phyloP scores from a whole-genome alignment of 2,113 vertebrate species.

The Takifugu flavidus region DNA sequence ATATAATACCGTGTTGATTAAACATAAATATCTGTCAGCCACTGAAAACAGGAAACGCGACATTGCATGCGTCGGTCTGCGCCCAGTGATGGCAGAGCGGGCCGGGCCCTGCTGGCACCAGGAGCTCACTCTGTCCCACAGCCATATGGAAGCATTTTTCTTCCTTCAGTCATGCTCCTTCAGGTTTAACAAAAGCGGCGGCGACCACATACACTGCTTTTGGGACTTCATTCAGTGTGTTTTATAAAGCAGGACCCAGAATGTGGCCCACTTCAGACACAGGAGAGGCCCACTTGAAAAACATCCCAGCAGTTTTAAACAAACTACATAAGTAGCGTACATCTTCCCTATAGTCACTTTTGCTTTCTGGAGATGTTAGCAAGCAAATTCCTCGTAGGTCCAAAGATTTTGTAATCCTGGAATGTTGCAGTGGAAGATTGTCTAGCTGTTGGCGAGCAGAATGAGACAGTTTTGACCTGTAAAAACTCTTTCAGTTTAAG shows the following conservation, averaged over 20 bases:
- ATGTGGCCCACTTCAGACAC: conserved; percentile 43
- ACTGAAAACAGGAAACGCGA: conserved; percentile 41
- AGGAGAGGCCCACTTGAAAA: conserved; percentile 22
- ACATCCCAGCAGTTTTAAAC: conserved; percentile 9
- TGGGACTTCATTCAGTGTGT: conserved; percentile 54
- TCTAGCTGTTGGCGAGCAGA: conserved; percentile 35
- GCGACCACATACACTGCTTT: conserved; percentile 61
- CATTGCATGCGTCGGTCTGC: conserved; percentile 34
- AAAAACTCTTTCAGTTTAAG: conserved; percentile 42
- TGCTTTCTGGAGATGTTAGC: conserved; percentile 9
- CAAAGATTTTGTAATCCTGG: conserved; percentile 29
- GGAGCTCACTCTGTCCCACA: conserved; percentile 53
- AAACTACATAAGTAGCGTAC: conserved; percentile 5
- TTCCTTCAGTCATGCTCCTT: conserved; percentile 63
- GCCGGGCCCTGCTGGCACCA: conserved; percentile 56
- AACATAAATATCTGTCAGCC: background rate
- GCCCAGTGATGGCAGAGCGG: conserved; percentile 41
- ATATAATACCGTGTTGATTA: no score
- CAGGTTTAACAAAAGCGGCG: conserved; percentile 66
- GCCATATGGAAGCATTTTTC: conserved; percentile 74
- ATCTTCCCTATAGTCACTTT: conserved; percentile 7
- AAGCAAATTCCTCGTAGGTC: conserved; percentile 12
- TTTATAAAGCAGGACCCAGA: conserved; percentile 45
- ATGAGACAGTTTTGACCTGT: conserved; percentile 34
- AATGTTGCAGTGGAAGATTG: conserved; percentile 32